phyloP scores from a whole-genome alignment of 2,797 vertebrate genomes.

The Gambusia yucatana region DNA sequence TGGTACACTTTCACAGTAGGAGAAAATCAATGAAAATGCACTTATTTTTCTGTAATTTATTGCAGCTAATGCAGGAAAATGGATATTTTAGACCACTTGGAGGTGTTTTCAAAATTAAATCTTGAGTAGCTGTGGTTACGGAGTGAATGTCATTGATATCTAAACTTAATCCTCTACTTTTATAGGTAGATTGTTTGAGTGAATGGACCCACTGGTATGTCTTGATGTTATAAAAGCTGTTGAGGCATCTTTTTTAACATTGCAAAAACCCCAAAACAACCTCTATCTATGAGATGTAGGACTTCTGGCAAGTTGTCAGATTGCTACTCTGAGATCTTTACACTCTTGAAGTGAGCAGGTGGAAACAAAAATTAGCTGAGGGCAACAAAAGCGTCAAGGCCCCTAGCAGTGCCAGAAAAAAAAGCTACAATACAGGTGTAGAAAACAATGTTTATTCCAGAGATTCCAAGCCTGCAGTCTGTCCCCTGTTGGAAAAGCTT shows the following conservation, averaged over 20 bases:
- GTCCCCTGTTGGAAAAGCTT: not conserved
- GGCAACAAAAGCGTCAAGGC: conserved; percentile 30
- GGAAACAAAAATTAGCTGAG: conserved; percentile 51
- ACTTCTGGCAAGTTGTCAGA: conserved; percentile 59
- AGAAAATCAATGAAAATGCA: conserved; percentile 33
- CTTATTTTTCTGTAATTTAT: conserved; percentile 16
- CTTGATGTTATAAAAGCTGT: conserved; percentile 22
- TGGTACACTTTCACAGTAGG: conserved; percentile 29
- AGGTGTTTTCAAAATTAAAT: conserved; percentile 27
- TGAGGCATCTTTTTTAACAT: conserved; percentile 20
- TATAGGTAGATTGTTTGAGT: conserved; percentile 9
- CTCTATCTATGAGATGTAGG: conserved; percentile 56
- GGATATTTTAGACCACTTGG: conserved; percentile 14
- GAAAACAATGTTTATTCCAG: conserved; percentile 33
- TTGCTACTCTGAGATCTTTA: conserved; percentile 36
- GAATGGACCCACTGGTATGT: conserved; percentile 8
- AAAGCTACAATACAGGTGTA: conserved; percentile 4
- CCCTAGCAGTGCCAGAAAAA: conserved; percentile 34
- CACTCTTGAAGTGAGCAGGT: conserved; percentile 51
- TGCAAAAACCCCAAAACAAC: conserved; percentile 59
- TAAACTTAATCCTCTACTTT: not conserved
- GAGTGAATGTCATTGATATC: not conserved
- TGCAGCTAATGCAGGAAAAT: conserved; percentile 9
- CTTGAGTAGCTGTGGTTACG: conserved; percentile 39
- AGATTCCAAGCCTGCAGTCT: not conserved